Evolutionary conservation across 2,113 vertebrate genomes (phyloP).

Genomic region (Thymallus thymallus): DNA sequence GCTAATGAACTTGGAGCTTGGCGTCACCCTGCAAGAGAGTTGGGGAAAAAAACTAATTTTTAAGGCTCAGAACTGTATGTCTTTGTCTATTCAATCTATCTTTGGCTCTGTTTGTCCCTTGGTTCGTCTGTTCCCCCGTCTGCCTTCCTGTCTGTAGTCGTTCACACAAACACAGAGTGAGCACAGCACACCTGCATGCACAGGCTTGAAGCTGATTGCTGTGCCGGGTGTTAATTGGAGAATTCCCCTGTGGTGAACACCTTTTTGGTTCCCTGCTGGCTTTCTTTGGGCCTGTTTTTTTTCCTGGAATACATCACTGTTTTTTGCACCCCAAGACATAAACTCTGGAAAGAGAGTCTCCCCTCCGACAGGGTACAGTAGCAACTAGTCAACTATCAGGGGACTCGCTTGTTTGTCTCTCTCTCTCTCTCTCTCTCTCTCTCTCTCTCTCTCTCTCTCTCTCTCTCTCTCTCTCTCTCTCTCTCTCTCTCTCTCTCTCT

Average conservation of each 20-base stretch:
- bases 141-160: not conserved
- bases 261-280: constrained; percentile 15
- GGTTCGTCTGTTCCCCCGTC: not conserved
- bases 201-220: constrained; percentile 27
- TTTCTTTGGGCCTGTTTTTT: not conserved
- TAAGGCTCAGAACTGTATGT: no score
- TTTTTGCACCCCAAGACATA: constrained; percentile 9
- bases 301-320: constrained; percentile 7
- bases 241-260: constrained; percentile 41
- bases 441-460: not conserved
- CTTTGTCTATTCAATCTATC: not conserved
- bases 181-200: constrained; percentile 19
- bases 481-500: not conserved
- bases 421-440: not conserved
- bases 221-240: constrained; percentile 55
- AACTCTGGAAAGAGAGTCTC: not conserved
- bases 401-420: not conserved
- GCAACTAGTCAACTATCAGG: constrained; percentile 7
- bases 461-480: not conserved
- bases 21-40: no score
- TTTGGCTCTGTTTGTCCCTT: not conserved
- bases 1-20: no score
- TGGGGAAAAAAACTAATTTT: no score
- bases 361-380: constrained; percentile 2
- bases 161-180: constrained; percentile 1